Base-by-base conservation (phyloP, 2,888 invertebrate species). In the Clusia tigrina region DNA sequence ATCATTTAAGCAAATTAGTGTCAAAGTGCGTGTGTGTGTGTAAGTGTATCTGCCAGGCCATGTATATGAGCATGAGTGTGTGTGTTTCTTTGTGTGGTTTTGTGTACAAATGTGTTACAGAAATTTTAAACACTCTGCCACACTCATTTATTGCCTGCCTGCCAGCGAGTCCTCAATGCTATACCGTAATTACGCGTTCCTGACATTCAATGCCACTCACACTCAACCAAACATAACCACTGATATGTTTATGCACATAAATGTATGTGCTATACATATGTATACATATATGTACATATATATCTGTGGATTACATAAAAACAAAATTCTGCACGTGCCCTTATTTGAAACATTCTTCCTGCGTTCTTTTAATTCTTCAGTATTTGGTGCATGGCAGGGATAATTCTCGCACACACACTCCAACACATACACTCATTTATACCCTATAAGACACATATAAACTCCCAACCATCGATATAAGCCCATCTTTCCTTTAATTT, bases 301-400 rank as follows among this genome's bases (percentile, higher is more conserved):
- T 54, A 52, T 37, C 58, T 42, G 26, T 38, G 3, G 15, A 6
- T 42, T 15, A 15, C 15, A 3, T 3, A 3, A 61, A 38, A 63
- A 65, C 60, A 66, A 63, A 67, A 66, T 69, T 69, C 72, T 71
- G 77, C 78, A 78, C 79, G 78, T 78, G 78, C 80, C 78, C 71
- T 78, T 78, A 71, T 74, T 78, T 79, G 65, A 17, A 61, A 37
- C 10, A 55, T 6, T n/a, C 55, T 62, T 46, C 18, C 9, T 53
- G 54, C 10, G 48, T 25, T 55, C 59, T 51, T 46, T 32, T 54
- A 26, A 26, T 25, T 54, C 20, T 25, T 12, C 32, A 17, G 32
- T 54, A 66, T 62, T 66, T 62, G 58, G 63, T 63, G 56, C 63
- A 60, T 51, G 52, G 32, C 52, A 60, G 64, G 55, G 53, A 64